A percentile compares a stretch with the other conserved stretches of the same genome.
phyloP scores from a whole-genome alignment of 30 jellyfish, hydroid and myxozoan genomes.

The Haliclystus octoradiatus region DNA sequence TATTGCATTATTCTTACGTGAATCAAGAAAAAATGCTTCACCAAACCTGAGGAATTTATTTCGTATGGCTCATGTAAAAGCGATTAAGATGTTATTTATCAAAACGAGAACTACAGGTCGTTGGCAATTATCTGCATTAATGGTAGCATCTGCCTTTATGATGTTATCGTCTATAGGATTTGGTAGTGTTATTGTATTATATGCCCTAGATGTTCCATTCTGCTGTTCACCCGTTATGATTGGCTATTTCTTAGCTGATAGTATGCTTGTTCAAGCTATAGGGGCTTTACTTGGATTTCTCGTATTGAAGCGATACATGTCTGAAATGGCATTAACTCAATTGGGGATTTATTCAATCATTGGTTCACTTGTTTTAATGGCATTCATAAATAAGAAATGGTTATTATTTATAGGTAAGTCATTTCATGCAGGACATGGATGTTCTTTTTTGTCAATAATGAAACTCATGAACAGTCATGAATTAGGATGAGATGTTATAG shows the following conservation, averaged over 20 bases:
- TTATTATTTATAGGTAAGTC: conserved; percentile 78
- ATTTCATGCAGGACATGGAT: no score
- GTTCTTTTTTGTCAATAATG: no score
- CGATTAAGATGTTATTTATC: conserved; percentile 33
- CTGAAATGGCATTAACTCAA: conserved; percentile 80
- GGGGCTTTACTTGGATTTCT: conserved; percentile 88
- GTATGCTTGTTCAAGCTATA: conserved; percentile 91
- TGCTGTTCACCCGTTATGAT: conserved; percentile 96
- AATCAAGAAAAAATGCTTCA: conserved; percentile 29
- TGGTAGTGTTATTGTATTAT: conserved; percentile 85
- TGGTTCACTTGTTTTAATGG: conserved; percentile 73
- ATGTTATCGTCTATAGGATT: conserved; percentile 88
- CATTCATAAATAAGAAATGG: conserved; percentile 66
- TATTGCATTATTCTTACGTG: conserved; percentile 43
- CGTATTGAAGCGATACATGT: conserved; percentile 42
- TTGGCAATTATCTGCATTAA: conserved; percentile 67
- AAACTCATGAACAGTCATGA: no score
- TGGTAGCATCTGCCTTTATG: conserved; percentile 86
- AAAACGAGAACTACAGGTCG: conserved; percentile 21
- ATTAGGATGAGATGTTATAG: no score
- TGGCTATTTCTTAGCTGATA: conserved; percentile 90
- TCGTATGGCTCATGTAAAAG: conserved; percentile 38
- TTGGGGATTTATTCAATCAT: conserved; percentile 71
- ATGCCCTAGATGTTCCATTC: conserved; percentile 83
- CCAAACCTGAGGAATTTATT: conserved; percentile 9